Evolutionary conservation across 2,797 vertebrate genomes (phyloP).

Genomic region (Semaprochilodus insignis): DNA sequence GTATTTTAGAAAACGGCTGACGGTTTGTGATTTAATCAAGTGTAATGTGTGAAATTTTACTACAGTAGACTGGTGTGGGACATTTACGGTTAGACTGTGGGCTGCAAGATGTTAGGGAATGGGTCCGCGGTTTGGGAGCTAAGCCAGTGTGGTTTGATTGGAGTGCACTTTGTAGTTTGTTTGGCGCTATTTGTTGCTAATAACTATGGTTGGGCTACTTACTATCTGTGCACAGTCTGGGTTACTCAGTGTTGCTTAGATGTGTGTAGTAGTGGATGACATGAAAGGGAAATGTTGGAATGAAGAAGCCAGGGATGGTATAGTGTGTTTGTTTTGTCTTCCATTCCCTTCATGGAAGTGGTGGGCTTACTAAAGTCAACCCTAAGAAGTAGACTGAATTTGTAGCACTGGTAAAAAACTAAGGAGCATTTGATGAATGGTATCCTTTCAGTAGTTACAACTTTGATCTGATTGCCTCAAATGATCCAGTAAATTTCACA

Average conservation of each 20-base stretch:
- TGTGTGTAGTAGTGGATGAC: not conserved
- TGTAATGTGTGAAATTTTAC: slow-evolving; percentile 21
- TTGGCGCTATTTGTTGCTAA: slow-evolving; percentile 9
- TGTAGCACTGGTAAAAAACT: slow-evolving; percentile 32
- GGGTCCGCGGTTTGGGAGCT: not conserved
- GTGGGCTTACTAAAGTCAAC: slow-evolving; percentile 49
- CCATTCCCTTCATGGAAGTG: slow-evolving; percentile 30
- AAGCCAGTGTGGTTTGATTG: not conserved
- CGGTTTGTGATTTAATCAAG: slow-evolving; percentile 11
- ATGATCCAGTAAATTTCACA: not conserved
- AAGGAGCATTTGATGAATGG: slow-evolving; percentile 32
- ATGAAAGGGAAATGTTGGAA: slow-evolving; percentile 11
- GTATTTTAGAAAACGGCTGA: not conserved
- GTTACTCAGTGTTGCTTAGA: not conserved
- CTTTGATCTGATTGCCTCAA: not conserved
- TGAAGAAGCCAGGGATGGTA: not conserved
- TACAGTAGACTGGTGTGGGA: slow-evolving; percentile 18
- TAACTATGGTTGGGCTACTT: not conserved
- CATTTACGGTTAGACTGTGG: slow-evolving; percentile 10
- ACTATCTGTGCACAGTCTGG: not conserved
- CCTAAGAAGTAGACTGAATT: slow-evolving; percentile 39
- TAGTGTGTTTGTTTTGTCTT: slow-evolving; percentile 37
- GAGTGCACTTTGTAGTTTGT: not conserved
- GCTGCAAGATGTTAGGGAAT: not conserved
- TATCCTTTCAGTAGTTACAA: slow-evolving; percentile 16